Base-by-base conservation (phyloP, 2,888 invertebrate species). In the Macrophya annulata region DNA sequence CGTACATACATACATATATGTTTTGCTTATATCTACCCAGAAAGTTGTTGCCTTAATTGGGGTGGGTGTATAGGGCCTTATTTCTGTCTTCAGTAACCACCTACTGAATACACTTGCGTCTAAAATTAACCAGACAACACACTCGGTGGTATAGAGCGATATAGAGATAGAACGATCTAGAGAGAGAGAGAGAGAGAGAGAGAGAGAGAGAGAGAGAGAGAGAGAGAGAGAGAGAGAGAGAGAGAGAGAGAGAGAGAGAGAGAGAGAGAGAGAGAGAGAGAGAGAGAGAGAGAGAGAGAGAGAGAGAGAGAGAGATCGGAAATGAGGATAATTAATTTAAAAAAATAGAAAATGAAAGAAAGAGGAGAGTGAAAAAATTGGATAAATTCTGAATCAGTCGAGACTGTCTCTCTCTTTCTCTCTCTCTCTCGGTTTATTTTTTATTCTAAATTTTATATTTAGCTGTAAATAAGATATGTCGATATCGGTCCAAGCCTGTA, bases 41-140 rank as follows among this genome's bases (percentile, higher is more conserved):
- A 74, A 45, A 43, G 17, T 81, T 55, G 55, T 17, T 55, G 31
- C 59, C 81, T 40, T 51, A 81, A 81, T 81, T 59, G 81, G 81
- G 51, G 15, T 48, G 77, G 48, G 59, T 62, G 62, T 62, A 25
- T 62, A 74, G 31, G 5, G 5, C 65, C 65, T 68, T 81, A 81
- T 81, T 81, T 62, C 43, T 81, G 81, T 81, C 81, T 81, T 81
- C 81, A 10, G 81, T 81, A 81, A 81, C 81, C 81, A 81, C 81
- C 81, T 81, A 81, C 81, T 81, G 81, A 81, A 81, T 81, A 81
- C 81, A 81, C 43, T 81, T 21, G 40, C 40, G 81, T 59, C 81
- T 81, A 62, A 81, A 81, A 81, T 81, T 81, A 81, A 81, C 81
- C 81, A 81, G 62, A 62, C 81, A 81, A 62, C 81, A 62, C 40